Evolutionary conservation across 2,113 vertebrate genomes (phyloP).

Genomic region (Struthio camelus): DNA sequence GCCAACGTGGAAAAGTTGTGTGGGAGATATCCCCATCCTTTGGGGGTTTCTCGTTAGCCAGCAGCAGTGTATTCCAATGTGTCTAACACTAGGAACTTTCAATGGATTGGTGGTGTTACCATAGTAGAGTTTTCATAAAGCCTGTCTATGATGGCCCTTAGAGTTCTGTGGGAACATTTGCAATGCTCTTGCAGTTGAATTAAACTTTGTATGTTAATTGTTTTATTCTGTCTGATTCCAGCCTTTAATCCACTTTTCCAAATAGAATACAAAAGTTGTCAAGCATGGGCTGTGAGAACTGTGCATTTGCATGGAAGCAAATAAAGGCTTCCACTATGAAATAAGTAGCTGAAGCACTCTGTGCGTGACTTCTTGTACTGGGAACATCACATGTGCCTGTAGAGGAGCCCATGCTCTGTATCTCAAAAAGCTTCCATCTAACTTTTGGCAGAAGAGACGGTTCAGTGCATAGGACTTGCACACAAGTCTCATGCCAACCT

Average conservation of each 20-base stretch:
- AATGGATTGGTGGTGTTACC: background rate
- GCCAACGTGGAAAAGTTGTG: background rate
- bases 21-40: background rate
- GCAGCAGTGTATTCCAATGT: background rate
- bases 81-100: background rate
- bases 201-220: slow-evolving; percentile 2
- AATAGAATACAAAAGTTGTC: slow-evolving; percentile 12
- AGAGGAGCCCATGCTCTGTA: background rate
- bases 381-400: background rate
- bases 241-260: slow-evolving; percentile 47
- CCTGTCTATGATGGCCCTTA: background rate
- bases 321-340: background rate
- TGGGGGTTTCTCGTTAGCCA: background rate
- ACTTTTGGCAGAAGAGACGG: background rate
- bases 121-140: background rate
- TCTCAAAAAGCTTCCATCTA: background rate
- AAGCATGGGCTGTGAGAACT: slow-evolving; percentile 16
- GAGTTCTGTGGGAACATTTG: background rate
- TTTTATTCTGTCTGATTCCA: slow-evolving; percentile 36
- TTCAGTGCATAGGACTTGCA: background rate
- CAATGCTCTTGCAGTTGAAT: background rate
- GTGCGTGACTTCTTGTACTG: background rate
- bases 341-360: background rate
- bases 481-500: background rate
- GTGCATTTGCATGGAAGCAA: slow-evolving; percentile 22